Evolutionary conservation across 2,113 vertebrate genomes (phyloP), one percentile per base, ranked within the genome.

Genomic region (Gnathonemus echidnorhynchus): DNA sequence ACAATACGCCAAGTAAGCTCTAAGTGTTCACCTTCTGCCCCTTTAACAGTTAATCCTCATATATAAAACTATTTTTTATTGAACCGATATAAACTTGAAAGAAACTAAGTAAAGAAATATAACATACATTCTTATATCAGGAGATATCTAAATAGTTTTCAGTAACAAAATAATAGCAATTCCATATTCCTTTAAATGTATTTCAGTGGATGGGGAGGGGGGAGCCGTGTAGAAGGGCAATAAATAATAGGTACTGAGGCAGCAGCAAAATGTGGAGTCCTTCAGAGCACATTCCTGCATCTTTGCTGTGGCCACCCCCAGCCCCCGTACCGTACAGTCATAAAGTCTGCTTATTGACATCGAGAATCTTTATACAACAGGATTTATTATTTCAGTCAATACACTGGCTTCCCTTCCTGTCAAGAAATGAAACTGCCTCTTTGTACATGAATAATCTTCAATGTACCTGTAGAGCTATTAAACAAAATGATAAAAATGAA

Each of bases 151-250:
- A 50, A 31, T 52, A 86, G 17, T 24, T 27, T 86, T 48, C 45
- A 86, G 46, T 50, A 50, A 86, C 4, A 86, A n/a, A 24, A n/a
- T 86, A 86, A 48, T 19, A 11, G 46, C 45, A 86, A n/a, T n/a
- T 86, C 48, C 11, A 87, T 52, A 88, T 62, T 62, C 35, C 52
- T 62, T 88, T 88, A 56, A 42, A 88, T 56, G 87, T 31, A 62
- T 62, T 42, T 52, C 19, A n/a, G 27, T 35, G 87, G 21, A 15
- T 88, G 11, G 42, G 87, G 52, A 15, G 31, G 42, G 87, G 52
- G 6, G 31, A 48, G 35, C 80, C 5, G 48, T 48, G 42, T 7
- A 86, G 31, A 42, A 74, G 48, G 21, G 8, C 48, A 24, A 27
- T 49, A 70, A 49, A 24, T 45, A 58, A 88, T 45, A 86, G 19